Conservation (phyloP, 1,140 invertebrate genomes). For the Drosophila kanapiae region DNA sequence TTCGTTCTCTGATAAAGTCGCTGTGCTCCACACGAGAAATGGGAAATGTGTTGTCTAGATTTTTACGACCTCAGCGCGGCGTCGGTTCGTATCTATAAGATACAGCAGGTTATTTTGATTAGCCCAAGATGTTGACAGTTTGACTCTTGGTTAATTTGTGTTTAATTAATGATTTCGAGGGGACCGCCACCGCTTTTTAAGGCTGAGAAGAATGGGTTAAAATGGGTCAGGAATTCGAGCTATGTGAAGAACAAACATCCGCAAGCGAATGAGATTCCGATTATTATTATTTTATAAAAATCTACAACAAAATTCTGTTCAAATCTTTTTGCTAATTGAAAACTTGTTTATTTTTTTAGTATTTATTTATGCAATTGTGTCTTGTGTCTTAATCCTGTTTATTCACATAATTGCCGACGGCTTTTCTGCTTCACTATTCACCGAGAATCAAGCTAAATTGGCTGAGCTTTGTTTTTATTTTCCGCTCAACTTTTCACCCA, state of each 20-base stretch:
- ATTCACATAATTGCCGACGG: conserved; percentile 15
- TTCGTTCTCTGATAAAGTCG: conserved; percentile 4
- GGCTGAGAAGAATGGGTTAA: conserved; percentile 23
- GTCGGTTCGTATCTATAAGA: conserved; percentile 48
- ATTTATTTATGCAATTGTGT: conserved; percentile 24
- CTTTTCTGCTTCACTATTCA: conserved; percentile 10
- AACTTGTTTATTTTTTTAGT: conserved; percentile 11
- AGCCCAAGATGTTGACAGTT: conserved; percentile 68
- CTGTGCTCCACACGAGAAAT: conserved; percentile 22
- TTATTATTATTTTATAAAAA: neutral
- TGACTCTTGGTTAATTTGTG: conserved; percentile 70
- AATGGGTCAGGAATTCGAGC: conserved; percentile 2
- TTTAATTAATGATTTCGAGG: conserved; percentile 62
- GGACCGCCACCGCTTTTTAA: conserved; percentile 4
- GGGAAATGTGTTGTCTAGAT: conserved; percentile 23
- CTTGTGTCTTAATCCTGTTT: conserved; percentile 4
- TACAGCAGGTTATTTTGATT: conserved; percentile 70
- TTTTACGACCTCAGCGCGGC: conserved; percentile 42
- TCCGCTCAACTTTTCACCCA: neutral
- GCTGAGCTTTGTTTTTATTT: neutral
- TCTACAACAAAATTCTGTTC: no score
- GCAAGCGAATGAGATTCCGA: neutral
- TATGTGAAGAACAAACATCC: conserved; percentile 21
- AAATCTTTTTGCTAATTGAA: conserved; percentile 3
- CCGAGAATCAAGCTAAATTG: conserved; percentile 1